phyloP scores from a whole-genome alignment of 1,140 invertebrate species.

The Chironomus striatipennis region DNA sequence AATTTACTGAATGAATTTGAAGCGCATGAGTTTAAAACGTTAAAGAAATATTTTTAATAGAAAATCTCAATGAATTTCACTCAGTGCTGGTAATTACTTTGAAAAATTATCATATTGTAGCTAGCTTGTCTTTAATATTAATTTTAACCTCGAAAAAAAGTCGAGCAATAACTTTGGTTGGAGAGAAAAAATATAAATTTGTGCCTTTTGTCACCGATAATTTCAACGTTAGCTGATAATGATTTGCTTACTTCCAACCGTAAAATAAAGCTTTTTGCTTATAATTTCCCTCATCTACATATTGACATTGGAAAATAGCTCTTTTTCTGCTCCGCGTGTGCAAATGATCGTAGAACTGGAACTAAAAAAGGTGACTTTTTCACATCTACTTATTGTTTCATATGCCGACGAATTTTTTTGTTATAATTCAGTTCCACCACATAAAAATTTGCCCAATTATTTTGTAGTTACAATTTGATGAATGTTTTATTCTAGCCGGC shows the following conservation, averaged over 20 bases:
- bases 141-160: no score
- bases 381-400: background rate
- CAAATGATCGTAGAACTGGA: background rate
- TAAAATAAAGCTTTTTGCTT: background rate
- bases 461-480: constrained; percentile 24
- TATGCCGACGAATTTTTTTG: background rate
- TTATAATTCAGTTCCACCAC: background rate
- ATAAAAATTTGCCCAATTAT: constrained; percentile 4
- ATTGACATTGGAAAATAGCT: constrained; percentile 7
- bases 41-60: no score
- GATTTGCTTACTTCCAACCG: background rate
- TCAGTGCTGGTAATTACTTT: no score
- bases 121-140: no score
- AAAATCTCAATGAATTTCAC: no score
- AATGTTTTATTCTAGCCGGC: background rate
- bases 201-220: background rate
- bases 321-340: constrained; percentile 22
- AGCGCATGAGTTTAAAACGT: no score
- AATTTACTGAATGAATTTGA: no score
- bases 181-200: background rate
- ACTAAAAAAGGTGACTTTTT: background rate
- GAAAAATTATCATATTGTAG: background rate
- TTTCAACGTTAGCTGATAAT: background rate
- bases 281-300: background rate
- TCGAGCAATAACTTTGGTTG: no score